These are phyloP conservation scores for Agrochola lychnidis DNA, from an alignment of 2,888 invertebrate genomes.

Conservation along the genomic window DNA sequence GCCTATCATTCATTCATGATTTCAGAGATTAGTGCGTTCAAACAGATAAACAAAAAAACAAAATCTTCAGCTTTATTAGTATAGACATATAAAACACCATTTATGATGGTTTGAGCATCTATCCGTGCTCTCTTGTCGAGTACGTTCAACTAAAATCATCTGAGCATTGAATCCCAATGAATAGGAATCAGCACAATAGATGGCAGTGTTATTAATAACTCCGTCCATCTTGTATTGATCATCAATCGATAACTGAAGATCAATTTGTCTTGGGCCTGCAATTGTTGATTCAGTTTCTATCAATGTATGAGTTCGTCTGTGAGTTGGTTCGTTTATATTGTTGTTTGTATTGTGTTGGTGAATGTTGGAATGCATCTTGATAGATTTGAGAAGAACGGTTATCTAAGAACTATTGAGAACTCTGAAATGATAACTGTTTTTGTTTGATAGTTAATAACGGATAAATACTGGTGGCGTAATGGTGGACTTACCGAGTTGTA, in stretches of 20 bases:
- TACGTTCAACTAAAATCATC: conserved; percentile 3
- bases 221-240: conserved; percentile 51
- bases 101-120: too few relatives aligned
- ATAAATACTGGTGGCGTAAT: too few relatives aligned
- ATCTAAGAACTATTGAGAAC: background rate
- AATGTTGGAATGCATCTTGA: background rate
- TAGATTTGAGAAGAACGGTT: background rate
- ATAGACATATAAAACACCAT: background rate
- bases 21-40: too few relatives aligned
- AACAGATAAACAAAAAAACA: too few relatives aligned
- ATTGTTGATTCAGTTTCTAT: conserved; percentile 58
- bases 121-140: background rate
- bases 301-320: conserved; percentile 26
- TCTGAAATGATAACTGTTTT: background rate
- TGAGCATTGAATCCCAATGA: conserved; percentile 29
- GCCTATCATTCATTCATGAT: too few relatives aligned
- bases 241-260: conserved; percentile 51
- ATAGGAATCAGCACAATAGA: conserved; percentile 38
- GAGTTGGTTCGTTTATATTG: conserved; percentile 3
- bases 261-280: conserved; percentile 53
- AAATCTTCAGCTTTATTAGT: too few relatives aligned
- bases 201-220: conserved; percentile 49
- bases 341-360: background rate
- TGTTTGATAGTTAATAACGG: background rate
- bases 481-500: too few relatives aligned